Percentiles rank a stretch among this genome's conserved stretches.
phyloP scores from a whole-genome alignment of 2,113 vertebrate species.

The Sialia sialis region DNA sequence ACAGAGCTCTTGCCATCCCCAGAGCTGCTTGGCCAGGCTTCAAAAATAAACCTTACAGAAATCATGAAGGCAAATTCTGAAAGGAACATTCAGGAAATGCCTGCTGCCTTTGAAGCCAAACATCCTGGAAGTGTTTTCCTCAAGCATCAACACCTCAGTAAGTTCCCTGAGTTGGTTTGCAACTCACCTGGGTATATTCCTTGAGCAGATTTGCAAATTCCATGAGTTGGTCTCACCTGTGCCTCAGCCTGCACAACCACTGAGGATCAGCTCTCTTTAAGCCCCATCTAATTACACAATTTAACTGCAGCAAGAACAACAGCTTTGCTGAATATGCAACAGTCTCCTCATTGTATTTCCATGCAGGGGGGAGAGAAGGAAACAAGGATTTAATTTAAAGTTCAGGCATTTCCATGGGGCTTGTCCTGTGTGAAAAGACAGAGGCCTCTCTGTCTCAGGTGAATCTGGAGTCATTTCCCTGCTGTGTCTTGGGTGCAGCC shows the following conservation, averaged over 20 bases:
- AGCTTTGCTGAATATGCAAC: neutral
- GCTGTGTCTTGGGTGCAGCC: neutral
- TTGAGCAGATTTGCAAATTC: neutral
- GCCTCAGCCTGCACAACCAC: neutral
- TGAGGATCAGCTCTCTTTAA: neutral
- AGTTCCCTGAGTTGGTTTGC: neutral
- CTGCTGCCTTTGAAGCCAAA: neutral
- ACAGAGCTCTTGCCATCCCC: neutral
- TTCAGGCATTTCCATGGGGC: neutral
- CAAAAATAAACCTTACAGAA: neutral
- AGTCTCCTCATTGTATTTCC: neutral
- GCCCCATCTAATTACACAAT: neutral
- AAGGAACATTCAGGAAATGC: neutral
- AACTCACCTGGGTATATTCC: neutral
- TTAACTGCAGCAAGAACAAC: neutral
- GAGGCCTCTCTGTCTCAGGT: neutral
- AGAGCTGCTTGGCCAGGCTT: neutral
- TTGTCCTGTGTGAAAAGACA: neutral
- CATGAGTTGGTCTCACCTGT: neutral
- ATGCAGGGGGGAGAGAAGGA: neutral
- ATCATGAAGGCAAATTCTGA: neutral
- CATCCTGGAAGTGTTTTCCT: neutral
- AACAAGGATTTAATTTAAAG: neutral
- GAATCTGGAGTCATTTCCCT: neutral
- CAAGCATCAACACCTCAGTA: neutral